phyloP scores from a whole-genome alignment of 2,888 invertebrate genomes.

The Leptopterna dolabrata region DNA sequence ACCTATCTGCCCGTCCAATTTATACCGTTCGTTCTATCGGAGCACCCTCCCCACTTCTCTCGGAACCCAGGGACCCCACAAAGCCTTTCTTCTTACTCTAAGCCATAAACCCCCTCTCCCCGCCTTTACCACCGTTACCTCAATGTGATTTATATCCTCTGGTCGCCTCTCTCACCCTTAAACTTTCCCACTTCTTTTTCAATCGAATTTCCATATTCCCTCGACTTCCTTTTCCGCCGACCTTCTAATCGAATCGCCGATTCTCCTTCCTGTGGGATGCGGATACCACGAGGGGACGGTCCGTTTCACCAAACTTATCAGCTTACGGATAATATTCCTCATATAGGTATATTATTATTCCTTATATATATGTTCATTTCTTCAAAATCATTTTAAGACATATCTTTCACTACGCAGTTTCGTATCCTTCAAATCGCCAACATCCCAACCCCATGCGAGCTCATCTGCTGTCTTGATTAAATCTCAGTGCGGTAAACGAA shows the following conservation, averaged over 20 bases:
- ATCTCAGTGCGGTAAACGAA: too few species aligned
- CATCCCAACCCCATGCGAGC: too few species aligned
- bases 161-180: not conserved
- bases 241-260: not conserved
- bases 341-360: too few species aligned
- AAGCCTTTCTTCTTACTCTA: not conserved
- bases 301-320: too few species aligned
- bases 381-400: too few species aligned
- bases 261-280: not conserved
- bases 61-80: not conserved
- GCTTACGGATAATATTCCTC: too few species aligned
- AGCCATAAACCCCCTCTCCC: not conserved
- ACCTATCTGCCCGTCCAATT: not conserved
- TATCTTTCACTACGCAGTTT: too few species aligned
- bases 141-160: not conserved
- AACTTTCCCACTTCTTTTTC: conserved; percentile 13
- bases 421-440: too few species aligned
- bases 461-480: too few species aligned
- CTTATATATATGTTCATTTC: too few species aligned
- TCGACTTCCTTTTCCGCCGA: not conserved
- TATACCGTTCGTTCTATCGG: not conserved
- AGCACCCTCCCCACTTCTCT: not conserved
- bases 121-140: not conserved
- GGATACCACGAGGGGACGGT: not conserved
- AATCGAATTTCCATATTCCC: conserved; percentile 31